Conservation (phyloP, 2,797 vertebrate species). For the Tenualosa ilisha region DNA sequence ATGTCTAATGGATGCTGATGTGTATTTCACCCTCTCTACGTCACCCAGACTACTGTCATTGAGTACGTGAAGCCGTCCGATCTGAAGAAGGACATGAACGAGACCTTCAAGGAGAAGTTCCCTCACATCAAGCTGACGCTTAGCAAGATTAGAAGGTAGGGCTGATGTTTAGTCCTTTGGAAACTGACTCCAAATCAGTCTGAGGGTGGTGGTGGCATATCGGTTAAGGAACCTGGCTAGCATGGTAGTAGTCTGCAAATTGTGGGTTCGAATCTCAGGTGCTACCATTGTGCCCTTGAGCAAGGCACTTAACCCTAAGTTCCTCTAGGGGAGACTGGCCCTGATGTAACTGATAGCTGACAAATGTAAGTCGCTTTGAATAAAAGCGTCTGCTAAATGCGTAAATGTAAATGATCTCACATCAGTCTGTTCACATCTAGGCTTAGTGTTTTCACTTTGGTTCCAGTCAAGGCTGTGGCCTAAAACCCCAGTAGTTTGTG, state of each 20-base stretch:
- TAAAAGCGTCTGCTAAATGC: too few relatives aligned
- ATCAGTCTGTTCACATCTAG: neutral
- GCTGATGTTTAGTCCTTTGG: neutral
- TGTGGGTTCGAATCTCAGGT: too few relatives aligned
- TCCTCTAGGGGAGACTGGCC: too few relatives aligned
- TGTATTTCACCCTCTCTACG: conserved; percentile 13
- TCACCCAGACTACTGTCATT: conserved; percentile 89
- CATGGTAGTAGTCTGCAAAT: too few relatives aligned
- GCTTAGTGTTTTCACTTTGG: neutral
- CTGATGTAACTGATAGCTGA: too few relatives aligned
- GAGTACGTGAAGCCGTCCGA: conserved; percentile 97
- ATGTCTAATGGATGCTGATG: neutral
- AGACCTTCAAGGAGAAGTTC: conserved; percentile 95
- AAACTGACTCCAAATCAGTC: neutral
- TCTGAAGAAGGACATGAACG: conserved; percentile 99
- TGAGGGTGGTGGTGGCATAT: too few relatives aligned
- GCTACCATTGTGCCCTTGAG: too few relatives aligned
- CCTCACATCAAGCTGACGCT: conserved; percentile 93
- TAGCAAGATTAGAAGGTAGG: conserved; percentile 96
- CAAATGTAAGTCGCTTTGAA: too few relatives aligned
- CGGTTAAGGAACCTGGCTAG: too few relatives aligned
- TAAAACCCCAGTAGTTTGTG: neutral
- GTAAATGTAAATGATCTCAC: neutral
- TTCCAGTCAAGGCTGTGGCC: neutral
- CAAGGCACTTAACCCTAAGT: too few relatives aligned